These are phyloP conservation scores for Podarcis muralis DNA, from an alignment of 2,113 vertebrate genomes.

Conservation along the genomic window DNA sequence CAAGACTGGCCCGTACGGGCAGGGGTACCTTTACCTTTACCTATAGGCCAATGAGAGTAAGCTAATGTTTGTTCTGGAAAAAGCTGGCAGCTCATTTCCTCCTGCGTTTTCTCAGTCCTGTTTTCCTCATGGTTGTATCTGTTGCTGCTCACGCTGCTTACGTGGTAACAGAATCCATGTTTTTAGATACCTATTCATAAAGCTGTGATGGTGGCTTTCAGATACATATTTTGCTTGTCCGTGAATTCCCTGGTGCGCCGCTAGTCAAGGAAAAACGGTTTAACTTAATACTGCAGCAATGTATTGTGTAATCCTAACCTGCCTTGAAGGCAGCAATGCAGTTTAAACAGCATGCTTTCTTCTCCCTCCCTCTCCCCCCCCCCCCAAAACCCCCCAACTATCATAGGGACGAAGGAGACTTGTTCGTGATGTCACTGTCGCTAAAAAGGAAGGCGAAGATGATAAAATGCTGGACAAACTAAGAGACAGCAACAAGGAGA, in stretches of 20 bases:
- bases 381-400: neutral
- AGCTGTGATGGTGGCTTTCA: neutral
- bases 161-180: neutral
- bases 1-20: too few relatives aligned
- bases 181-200: neutral
- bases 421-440: slow-evolving; percentile 72
- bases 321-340: neutral
- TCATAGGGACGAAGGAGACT: slow-evolving; percentile 83
- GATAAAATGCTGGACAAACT: slow-evolving; percentile 79
- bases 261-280: neutral
- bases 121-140: neutral
- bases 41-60: neutral
- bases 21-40: too few relatives aligned
- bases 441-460: slow-evolving; percentile 83
- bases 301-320: neutral
- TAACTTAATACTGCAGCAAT: neutral
- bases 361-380: too few relatives aligned
- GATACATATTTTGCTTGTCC: neutral
- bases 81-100: neutral
- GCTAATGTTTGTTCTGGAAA: neutral
- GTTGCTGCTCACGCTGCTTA: neutral
- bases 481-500: slow-evolving; percentile 80
- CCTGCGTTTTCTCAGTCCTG: neutral
- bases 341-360: neutral
- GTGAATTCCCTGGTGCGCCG: neutral